A percentile compares a stretch with the other conserved stretches of the same genome.
Evolutionary conservation across 2,797 vertebrate genomes (phyloP).

Genomic region (Acridotheres tristis): DNA sequence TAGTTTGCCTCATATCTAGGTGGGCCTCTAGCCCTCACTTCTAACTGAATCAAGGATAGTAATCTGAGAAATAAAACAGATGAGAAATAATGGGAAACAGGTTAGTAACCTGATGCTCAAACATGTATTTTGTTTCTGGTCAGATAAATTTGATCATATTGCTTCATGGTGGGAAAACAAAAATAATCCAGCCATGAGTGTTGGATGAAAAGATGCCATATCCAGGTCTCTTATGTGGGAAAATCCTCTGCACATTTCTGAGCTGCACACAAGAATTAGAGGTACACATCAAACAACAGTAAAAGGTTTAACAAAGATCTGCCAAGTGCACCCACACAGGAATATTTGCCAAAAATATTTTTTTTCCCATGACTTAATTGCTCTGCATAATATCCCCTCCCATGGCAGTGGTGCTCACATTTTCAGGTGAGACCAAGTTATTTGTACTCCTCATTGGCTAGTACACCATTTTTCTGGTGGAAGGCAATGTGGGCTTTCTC

Average conservation of each 20-base stretch:
- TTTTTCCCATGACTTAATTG: not conserved
- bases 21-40: not conserved
- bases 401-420: not conserved
- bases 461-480: not conserved
- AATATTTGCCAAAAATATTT: not conserved
- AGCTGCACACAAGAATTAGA: not conserved
- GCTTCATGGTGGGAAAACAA: not conserved
- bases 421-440: not conserved
- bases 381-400: not conserved
- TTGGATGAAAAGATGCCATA: not conserved
- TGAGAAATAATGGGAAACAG: not conserved
- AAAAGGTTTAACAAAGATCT: not conserved
- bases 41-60: not conserved
- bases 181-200: not conserved
- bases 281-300: not conserved
- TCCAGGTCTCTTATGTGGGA: not conserved
- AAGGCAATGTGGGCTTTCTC: not conserved
- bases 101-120: not conserved
- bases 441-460: not conserved
- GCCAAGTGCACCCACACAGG: not conserved
- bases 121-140: not conserved
- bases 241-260: not conserved
- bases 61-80: not conserved
- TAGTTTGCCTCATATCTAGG: not conserved
- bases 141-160: not conserved